phyloP scores from a whole-genome alignment of 2,797 vertebrate genomes.

The Chrosomus eos region DNA sequence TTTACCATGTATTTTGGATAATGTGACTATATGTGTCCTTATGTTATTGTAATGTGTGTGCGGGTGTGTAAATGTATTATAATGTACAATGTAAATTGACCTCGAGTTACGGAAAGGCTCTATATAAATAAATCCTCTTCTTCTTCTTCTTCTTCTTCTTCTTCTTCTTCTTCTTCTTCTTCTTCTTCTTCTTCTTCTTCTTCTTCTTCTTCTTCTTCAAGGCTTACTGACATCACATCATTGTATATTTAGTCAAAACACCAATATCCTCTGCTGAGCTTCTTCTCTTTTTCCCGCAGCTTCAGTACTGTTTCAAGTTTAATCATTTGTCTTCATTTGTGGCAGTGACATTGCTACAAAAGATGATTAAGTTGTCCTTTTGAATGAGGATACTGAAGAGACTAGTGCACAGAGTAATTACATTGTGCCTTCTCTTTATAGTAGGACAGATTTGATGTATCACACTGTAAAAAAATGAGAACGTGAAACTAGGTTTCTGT shows the following conservation, averaged over 20 bases:
- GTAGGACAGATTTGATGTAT: conserved; percentile 57
- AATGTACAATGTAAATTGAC: no score
- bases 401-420: conserved; percentile 51
- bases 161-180: no score
- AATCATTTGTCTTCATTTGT: conserved; percentile 59
- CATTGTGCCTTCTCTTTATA: conserved; percentile 52
- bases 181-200: no score
- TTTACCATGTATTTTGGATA: no score
- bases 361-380: conserved; percentile 62
- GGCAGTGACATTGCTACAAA: conserved; percentile 50
- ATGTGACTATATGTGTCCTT: no score
- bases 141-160: no score
- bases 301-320: conserved; percentile 41
- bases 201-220: background rate
- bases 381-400: conserved; percentile 53
- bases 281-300: background rate
- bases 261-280: background rate
- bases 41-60: no score
- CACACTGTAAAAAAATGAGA: conserved; percentile 31
- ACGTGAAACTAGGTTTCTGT: conserved; percentile 46
- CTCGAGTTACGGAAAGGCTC: no score
- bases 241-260: conserved; percentile 20
- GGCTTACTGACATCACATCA: conserved; percentile 17
- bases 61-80: no score
- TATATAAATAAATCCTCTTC: no score